phyloP scores from a whole-genome alignment of 2,888 invertebrate species.

The Sminthurides aquaticus region DNA sequence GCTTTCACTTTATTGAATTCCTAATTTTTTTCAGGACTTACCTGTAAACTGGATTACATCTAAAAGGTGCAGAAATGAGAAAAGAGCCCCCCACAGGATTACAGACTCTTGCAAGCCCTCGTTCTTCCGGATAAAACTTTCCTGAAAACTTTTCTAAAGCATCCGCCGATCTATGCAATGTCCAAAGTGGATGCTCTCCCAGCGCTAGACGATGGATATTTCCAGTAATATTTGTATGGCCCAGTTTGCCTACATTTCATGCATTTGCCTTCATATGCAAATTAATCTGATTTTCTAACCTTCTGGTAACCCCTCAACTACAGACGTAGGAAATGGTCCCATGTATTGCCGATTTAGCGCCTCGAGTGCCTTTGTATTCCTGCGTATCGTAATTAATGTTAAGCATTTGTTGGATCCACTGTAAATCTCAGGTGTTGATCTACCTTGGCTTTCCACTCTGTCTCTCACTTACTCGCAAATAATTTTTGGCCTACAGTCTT shows the following conservation, averaged over 20 bases:
- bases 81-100: conserved; percentile 40
- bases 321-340: conserved; percentile 29
- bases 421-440: too few species aligned
- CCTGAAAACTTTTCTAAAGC: conserved; percentile 35
- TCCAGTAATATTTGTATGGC: background rate
- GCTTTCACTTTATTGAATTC: background rate
- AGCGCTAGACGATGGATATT: conserved; percentile 24
- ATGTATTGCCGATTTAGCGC: conserved; percentile 12
- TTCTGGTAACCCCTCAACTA: conserved; percentile 31
- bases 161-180: conserved; percentile 37
- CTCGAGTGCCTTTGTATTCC: background rate
- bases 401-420: background rate
- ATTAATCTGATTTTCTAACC: too few species aligned
- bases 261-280: too few species aligned
- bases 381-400: too few species aligned
- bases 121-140: conserved; percentile 37
- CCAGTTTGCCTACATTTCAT: too few species aligned
- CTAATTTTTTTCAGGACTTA: conserved; percentile 8
- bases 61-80: conserved; percentile 37
- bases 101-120: conserved; percentile 40
- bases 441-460: background rate
- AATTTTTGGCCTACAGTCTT: conserved; percentile 30
- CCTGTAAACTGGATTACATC: conserved; percentile 37
- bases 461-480: conserved; percentile 34
- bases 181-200: conserved; percentile 39